phyloP scores from a whole-genome alignment of 1,140 invertebrate species.

The Platyscapa corneri region DNA sequence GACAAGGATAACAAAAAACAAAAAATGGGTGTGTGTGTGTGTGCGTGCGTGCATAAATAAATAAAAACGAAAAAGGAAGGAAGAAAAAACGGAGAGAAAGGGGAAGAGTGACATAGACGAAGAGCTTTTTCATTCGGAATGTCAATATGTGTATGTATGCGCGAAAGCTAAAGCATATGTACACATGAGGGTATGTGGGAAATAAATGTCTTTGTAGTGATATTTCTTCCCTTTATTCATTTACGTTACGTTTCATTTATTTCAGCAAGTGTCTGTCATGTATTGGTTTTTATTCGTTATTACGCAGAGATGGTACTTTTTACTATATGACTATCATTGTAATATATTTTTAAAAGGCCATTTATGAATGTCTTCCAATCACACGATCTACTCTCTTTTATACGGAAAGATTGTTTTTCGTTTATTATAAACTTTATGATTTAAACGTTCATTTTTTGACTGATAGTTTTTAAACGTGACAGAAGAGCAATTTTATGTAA shows the following conservation, averaged over 20 bases:
- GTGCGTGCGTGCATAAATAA: too few relatives aligned
- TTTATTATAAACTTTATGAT: too few relatives aligned
- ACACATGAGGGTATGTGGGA: background rate
- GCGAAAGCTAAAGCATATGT: background rate
- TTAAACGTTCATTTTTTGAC: too few relatives aligned
- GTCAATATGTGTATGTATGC: background rate
- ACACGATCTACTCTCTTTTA: too few relatives aligned
- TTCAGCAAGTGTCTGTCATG: background rate
- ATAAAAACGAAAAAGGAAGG: background rate
- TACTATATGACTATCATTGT: background rate
- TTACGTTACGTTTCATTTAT: background rate
- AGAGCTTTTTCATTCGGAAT: conserved; percentile 36
- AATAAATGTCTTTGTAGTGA: background rate
- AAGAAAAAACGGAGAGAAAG: background rate
- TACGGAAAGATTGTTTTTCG: too few relatives aligned
- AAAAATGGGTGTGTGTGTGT: too few relatives aligned
- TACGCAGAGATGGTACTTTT: background rate
- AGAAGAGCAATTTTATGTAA: too few relatives aligned
- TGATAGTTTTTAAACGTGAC: too few relatives aligned
- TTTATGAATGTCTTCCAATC: too few relatives aligned
- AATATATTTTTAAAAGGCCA: background rate
- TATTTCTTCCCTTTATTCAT: conserved; percentile 7
- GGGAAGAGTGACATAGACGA: conserved; percentile 23
- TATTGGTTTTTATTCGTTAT: background rate
- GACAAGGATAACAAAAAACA: background rate